Percentiles rank a stretch among this genome's conserved stretches.
These are phyloP conservation scores for Thymelicus lineola DNA, from an alignment of 2,888 invertebrate species.

Conservation along the genomic window DNA sequence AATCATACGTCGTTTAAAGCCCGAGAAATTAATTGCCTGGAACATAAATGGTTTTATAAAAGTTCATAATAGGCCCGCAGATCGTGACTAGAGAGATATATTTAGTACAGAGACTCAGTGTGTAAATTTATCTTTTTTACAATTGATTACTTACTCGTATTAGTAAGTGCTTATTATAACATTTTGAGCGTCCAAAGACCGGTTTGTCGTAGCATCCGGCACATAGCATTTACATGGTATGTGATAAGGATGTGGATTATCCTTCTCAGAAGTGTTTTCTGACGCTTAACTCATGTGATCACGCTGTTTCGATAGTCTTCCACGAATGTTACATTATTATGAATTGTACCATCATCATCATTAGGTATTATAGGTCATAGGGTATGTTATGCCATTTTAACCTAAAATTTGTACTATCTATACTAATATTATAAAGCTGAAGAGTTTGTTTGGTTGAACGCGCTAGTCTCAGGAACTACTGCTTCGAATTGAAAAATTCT, in stretches of 20 bases:
- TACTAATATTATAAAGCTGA: too few species aligned
- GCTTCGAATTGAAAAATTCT: too few species aligned
- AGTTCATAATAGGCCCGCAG: too few species aligned
- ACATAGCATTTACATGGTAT: constrained; percentile 22
- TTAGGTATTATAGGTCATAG: too few species aligned
- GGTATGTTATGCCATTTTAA: too few species aligned
- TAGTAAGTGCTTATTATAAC: constrained; percentile 3
- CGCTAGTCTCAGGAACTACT: too few species aligned
- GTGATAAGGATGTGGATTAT: constrained; percentile 21
- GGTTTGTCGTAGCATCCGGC: constrained; percentile 25
- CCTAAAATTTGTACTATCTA: too few species aligned
- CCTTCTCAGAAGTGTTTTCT: constrained; percentile 12
- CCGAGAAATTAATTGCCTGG: too few species aligned
- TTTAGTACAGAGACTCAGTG: not conserved
- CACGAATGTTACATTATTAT: constrained; percentile 36
- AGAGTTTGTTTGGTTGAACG: too few species aligned
- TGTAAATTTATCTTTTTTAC: constrained; percentile 2
- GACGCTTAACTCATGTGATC: constrained; percentile 43
- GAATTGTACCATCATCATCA: too few species aligned
- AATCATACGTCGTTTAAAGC: too few species aligned
- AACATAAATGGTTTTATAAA: too few species aligned
- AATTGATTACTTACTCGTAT: not conserved
- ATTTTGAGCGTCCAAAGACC: constrained; percentile 1
- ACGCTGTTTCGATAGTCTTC: constrained; percentile 42
- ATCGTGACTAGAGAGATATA: not conserved